These are phyloP conservation scores for Apodemia duryi DNA, from an alignment of 2,888 invertebrate genomes.

Conservation along the genomic window DNA sequence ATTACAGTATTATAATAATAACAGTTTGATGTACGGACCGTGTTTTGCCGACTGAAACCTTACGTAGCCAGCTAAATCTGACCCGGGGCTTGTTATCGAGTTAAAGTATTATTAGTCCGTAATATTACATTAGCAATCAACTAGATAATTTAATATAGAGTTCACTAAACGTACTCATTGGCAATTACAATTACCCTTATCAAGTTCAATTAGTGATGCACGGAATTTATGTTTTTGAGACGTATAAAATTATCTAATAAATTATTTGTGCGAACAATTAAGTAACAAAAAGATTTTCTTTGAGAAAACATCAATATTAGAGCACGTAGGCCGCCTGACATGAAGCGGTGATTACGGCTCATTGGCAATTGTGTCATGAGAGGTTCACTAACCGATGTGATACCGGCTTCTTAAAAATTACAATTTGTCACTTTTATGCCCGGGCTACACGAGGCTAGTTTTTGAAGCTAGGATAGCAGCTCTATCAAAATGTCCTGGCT, in stretches of 20 bases:
- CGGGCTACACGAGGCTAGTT: too few species aligned
- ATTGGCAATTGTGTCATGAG: too few species aligned
- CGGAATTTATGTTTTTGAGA: neutral
- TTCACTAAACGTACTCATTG: neutral
- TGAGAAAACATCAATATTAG: too few species aligned
- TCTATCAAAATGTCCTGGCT: too few species aligned
- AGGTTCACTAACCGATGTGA: too few species aligned
- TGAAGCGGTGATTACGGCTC: too few species aligned
- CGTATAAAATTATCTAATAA: neutral
- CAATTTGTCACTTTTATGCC: too few species aligned
- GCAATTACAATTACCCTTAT: neutral
- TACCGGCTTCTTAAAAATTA: too few species aligned
- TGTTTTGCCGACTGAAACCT: slow-evolving; percentile 12
- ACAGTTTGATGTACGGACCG: neutral
- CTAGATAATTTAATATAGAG: slow-evolving; percentile 4
- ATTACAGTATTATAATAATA: neutral
- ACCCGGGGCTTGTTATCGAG: slow-evolving; percentile 39
- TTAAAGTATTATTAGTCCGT: slow-evolving; percentile 44
- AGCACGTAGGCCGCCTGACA: too few species aligned
- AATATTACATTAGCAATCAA: slow-evolving; percentile 34
- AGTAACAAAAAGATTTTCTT: too few species aligned
- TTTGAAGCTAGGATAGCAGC: too few species aligned
- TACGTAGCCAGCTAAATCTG: slow-evolving; percentile 12
- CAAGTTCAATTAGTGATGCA: neutral
- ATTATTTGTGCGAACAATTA: too few species aligned